These are phyloP conservation scores for Oedothorax gibbosus DNA, from an alignment of 1,140 invertebrate species.

Conservation along the genomic window DNA sequence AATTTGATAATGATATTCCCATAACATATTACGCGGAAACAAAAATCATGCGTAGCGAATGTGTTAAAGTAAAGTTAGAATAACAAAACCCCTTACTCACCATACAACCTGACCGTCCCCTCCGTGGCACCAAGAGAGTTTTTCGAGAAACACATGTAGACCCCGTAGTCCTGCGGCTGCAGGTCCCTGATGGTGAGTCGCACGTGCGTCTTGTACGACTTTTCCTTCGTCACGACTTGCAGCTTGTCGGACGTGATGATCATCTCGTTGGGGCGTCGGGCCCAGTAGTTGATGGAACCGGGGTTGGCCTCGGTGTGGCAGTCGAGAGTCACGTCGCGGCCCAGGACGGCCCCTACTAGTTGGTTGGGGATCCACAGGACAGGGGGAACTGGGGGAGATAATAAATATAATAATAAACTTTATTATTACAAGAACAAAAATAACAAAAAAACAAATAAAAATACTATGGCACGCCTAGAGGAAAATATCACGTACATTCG, in stretches of 20 bases:
- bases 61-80: too few relatives aligned
- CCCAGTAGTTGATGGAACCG: constrained; percentile 74
- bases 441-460: too few relatives aligned
- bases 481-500: too few relatives aligned
- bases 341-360: constrained; percentile 79
- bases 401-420: too few relatives aligned
- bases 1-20: too few relatives aligned
- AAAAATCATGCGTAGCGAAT: too few relatives aligned
- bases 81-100: constrained; percentile 73
- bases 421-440: too few relatives aligned
- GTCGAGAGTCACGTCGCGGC: constrained; percentile 83
- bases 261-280: constrained; percentile 78
- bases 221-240: constrained; percentile 70
- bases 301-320: constrained; percentile 88
- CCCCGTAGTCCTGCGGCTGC: constrained; percentile 79
- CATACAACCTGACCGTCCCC: constrained; percentile 87
- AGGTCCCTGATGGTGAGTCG: constrained; percentile 68
- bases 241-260: constrained; percentile 86
- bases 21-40: too few relatives aligned
- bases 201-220: constrained; percentile 55
- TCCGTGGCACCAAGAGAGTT: constrained; percentile 92
- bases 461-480: too few relatives aligned
- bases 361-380: constrained; percentile 72
- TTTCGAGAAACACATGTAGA: constrained; percentile 92
- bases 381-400: constrained; percentile 68